Percentiles rank a stretch among this genome's conserved stretches.
These are phyloP conservation scores for Mallateleia sp. DNA, from an alignment of 2,888 invertebrate genomes.

Conservation along the genomic window DNA sequence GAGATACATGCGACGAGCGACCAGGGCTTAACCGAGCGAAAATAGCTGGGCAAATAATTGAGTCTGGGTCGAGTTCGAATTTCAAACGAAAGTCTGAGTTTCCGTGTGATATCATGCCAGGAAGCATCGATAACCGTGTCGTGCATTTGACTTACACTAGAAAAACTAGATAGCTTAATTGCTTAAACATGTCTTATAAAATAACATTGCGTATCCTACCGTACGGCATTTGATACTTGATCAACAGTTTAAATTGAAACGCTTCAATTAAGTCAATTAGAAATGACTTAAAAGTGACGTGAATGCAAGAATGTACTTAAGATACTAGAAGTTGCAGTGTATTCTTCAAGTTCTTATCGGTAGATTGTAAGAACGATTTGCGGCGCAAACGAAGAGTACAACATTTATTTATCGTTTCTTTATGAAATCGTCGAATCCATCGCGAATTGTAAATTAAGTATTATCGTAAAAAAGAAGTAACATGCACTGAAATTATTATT, in stretches of 20 bases:
- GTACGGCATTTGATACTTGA: not conserved
- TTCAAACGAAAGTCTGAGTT: conserved; percentile 71
- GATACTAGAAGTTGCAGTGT: not conserved
- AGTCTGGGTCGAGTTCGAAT: conserved; percentile 45
- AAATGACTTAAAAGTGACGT: not conserved
- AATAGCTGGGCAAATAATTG: conserved; percentile 32
- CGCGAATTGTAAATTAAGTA: conserved; percentile 51
- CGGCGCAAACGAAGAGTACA: conserved; percentile 46
- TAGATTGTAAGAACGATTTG: conserved; percentile 33
- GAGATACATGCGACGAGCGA: no score
- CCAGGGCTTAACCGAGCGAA: no score
- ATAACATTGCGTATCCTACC: not conserved
- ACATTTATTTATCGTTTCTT: conserved; percentile 44
- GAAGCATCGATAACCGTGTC: conserved; percentile 45
- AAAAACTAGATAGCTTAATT: no score
- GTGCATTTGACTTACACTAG: conserved; percentile 21
- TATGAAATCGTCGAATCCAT: conserved; percentile 18
- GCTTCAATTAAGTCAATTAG: no score
- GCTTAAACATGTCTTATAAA: no score
- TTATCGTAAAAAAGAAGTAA: conserved; percentile 14
- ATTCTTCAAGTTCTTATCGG: conserved; percentile 35
- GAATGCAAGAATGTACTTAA: not conserved
- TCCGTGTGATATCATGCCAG: conserved; percentile 58
- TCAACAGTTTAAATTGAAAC: no score
- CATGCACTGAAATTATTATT: not conserved